A percentile compares a stretch with the other conserved stretches of the same genome.
phyloP scores from a whole-genome alignment of 2,113 vertebrate genomes.

The Spermophilus dauricus region DNA sequence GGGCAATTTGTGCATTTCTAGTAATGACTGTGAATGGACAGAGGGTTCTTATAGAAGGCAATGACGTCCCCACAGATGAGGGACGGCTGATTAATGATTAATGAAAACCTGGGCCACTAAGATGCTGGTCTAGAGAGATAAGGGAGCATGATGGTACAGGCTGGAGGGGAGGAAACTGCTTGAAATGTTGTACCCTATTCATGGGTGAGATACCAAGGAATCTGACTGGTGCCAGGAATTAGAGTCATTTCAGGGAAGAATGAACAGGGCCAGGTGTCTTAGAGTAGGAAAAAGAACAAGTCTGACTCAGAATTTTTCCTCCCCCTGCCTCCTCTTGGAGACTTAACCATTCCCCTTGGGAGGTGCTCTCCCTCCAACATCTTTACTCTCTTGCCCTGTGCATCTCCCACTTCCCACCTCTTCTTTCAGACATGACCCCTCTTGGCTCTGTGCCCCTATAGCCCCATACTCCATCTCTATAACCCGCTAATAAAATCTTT shows the following conservation, averaged over 20 bases:
- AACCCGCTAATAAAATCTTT: neutral
- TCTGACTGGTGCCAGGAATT: neutral
- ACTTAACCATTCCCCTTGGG: neutral
- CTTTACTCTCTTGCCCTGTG: neutral
- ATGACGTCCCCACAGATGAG: constrained; percentile 59
- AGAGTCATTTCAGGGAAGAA: constrained; percentile 21
- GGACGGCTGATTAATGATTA: constrained; percentile 69
- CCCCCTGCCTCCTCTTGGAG: neutral
- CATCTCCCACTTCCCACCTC: too few relatives aligned
- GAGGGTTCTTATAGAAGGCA: constrained; percentile 77
- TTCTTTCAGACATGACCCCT: neutral
- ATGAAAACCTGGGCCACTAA: constrained; percentile 67
- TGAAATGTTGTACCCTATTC: neutral
- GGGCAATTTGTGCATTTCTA: constrained; percentile 71
- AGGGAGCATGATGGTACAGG: neutral
- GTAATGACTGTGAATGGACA: constrained; percentile 79
- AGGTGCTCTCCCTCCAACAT: neutral
- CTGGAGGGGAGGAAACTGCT: neutral
- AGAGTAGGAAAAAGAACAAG: neutral
- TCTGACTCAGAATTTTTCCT: neutral
- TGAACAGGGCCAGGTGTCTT: neutral
- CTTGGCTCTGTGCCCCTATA: neutral
- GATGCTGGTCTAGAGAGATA: constrained; percentile 8
- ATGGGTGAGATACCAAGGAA: neutral
- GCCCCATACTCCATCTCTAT: neutral